A percentile compares a stretch with the other conserved stretches of the same genome.
These are phyloP conservation scores for Riparia riparia DNA, from an alignment of 2,113 vertebrate genomes.

Conservation along the genomic window DNA sequence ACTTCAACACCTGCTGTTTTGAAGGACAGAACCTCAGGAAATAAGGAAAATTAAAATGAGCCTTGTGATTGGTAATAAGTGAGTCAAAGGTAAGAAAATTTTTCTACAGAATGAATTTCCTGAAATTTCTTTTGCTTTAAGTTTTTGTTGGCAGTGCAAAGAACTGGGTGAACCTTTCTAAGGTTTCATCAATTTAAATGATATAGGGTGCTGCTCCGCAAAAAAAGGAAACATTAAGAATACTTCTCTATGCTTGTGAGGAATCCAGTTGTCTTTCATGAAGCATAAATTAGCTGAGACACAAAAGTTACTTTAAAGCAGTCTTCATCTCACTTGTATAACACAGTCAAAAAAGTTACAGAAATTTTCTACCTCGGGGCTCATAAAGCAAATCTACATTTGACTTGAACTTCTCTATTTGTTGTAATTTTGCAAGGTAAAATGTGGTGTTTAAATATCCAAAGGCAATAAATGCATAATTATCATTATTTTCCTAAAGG, in stretches of 20 bases:
- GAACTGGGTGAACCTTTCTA: not conserved
- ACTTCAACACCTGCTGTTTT: not conserved
- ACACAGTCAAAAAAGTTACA: not conserved
- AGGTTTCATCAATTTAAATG: not conserved
- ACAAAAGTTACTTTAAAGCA: slow-evolving; percentile 31
- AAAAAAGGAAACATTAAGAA: not conserved
- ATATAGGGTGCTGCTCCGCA: not conserved
- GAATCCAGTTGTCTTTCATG: not conserved
- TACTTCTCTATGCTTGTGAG: not conserved
- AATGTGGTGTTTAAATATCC: slow-evolving; percentile 33
- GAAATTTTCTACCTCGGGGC: slow-evolving; percentile 30
- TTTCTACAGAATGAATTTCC: not conserved
- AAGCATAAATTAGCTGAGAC: not conserved
- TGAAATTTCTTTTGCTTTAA: not conserved
- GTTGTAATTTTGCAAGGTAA: slow-evolving; percentile 6
- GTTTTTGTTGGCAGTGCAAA: not conserved
- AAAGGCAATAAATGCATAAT: slow-evolving; percentile 25
- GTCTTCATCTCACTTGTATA: slow-evolving; percentile 19
- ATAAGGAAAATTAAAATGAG: not conserved
- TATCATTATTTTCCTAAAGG: not conserved
- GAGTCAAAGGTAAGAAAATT: not conserved
- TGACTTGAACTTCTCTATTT: slow-evolving; percentile 11
- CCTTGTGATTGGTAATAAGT: not conserved
- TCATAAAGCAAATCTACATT: not conserved
- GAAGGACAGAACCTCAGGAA: not conserved